These are phyloP conservation scores for Tragelaphus buxtoni DNA, from an alignment of 2,113 vertebrate species.

Conservation along the genomic window DNA sequence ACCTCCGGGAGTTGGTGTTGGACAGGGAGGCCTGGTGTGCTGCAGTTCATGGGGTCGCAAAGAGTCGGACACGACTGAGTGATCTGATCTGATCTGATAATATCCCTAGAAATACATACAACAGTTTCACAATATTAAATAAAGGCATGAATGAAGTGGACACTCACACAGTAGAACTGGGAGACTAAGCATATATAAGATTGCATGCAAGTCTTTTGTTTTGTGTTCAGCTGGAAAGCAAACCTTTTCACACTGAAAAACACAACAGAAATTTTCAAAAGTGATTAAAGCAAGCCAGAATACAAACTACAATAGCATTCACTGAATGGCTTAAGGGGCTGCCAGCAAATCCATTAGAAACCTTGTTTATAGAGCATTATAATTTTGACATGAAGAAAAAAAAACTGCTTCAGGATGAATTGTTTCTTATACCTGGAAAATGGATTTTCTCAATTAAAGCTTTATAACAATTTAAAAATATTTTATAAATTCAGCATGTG, in stretches of 20 bases:
- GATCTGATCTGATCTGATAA: no score
- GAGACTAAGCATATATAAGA: neutral
- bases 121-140: neutral
- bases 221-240: neutral
- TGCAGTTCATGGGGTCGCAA: no score
- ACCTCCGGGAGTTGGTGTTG: no score
- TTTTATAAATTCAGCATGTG: neutral
- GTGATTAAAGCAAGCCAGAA: constrained; percentile 30
- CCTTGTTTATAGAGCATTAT: neutral
- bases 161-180: neutral
- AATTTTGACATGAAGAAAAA: neutral
- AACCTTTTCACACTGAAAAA: neutral
- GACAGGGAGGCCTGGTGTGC: no score
- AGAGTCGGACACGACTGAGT: no score
- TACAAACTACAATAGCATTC: constrained; percentile 4
- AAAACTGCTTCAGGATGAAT: neutral
- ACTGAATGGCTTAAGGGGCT: neutral
- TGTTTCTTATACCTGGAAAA: constrained; percentile 15
- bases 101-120: neutral
- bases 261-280: neutral
- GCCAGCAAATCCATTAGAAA: constrained; percentile 56
- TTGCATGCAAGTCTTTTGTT: neutral
- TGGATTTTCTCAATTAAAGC: constrained; percentile 34
- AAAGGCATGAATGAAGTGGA: neutral
- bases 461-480: neutral